A percentile compares a stretch with the other conserved stretches of the same genome.
Conservation (phyloP, 2,113 vertebrate genomes). For the Antennarius striatus region DNA sequence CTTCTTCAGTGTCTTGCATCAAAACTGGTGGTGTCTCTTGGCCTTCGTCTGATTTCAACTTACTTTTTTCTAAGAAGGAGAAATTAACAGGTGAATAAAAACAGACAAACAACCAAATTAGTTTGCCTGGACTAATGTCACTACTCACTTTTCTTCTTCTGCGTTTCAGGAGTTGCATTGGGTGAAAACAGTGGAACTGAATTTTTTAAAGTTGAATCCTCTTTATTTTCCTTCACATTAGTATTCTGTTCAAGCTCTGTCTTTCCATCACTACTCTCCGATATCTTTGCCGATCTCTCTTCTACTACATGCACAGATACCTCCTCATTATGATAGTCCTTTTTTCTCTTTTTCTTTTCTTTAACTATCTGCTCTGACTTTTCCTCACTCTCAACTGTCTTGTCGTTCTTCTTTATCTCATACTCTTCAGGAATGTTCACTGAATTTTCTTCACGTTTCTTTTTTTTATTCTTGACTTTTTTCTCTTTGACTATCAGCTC, state of each 20-base stretch:
- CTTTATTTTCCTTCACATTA: conserved; percentile 38
- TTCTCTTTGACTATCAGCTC: not conserved
- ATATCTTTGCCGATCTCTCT: not conserved
- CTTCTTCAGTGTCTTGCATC: not conserved
- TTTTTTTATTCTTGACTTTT: conserved; percentile 17
- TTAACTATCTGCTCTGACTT: not conserved
- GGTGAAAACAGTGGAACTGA: not conserved
- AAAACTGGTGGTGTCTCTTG: conserved; percentile 13
- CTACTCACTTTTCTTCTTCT: conserved; percentile 70
- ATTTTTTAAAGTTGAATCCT: not conserved
- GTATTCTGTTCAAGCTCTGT: not conserved
- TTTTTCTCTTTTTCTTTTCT: conserved; percentile 39
- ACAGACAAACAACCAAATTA: accelerated
- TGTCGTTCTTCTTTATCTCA: not conserved
- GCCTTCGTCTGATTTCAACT: conserved; percentile 34
- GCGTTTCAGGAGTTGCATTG: not conserved
- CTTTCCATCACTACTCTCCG: not conserved
- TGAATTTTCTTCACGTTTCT: not conserved
- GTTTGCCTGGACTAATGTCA: not conserved
- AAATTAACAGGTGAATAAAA: not conserved
- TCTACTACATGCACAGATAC: not conserved
- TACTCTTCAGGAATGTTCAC: not conserved
- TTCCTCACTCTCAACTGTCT: not conserved
- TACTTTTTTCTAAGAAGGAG: conserved; percentile 56
- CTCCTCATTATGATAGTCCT: not conserved